Evolutionary conservation across 2,888 invertebrate species (phyloP), one percentile per base, ranked within the genome.

Genomic region (Timema podura): DNA sequence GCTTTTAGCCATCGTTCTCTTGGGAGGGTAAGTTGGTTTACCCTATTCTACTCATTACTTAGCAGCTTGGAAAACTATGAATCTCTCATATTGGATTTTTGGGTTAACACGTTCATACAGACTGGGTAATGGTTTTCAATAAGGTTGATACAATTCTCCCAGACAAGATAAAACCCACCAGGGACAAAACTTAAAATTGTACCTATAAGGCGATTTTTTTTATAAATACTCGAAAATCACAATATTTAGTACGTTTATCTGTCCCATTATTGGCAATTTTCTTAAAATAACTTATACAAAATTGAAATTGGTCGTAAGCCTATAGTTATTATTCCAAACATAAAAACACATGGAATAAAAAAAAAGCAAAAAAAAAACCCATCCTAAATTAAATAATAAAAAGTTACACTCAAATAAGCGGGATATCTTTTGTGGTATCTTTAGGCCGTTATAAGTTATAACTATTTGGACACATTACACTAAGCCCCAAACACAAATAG

Each of bases 1-100:
- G 93, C 82, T 93, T 67, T 81, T 92, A 72, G 92, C 91, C 67
- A 89, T 93, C 74, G 86, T 90, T 73, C 84, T 88, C 76, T 83
- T 93, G 75, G 92, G 91, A 82, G 84, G 90, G 89, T 91, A 84
- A 84, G 90, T 87, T 73, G 66, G 69, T 65, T 72, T 71, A 70
- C 65, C 44, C 64, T 59, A 64, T 54, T 64, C 16, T 70, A 51
- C 54, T 46, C 64, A 75, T 66, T 68, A 48, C 67, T 59, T 70
- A 48, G 64, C 51, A 64, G 48, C 46, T 67, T 54, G 30, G 44
- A 11, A 16, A 47, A 48, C 48, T 46, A 46, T 47, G 61, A 67
- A 48, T 65, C 51, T 46, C 48, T 49, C 51, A 13, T 49, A 10
- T 49, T 49, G 51, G n/a, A 49, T 49, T 49, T 2, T n/a, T 49